Conservation (phyloP, 2,113 vertebrate species). For the Colossoma macropomum region DNA sequence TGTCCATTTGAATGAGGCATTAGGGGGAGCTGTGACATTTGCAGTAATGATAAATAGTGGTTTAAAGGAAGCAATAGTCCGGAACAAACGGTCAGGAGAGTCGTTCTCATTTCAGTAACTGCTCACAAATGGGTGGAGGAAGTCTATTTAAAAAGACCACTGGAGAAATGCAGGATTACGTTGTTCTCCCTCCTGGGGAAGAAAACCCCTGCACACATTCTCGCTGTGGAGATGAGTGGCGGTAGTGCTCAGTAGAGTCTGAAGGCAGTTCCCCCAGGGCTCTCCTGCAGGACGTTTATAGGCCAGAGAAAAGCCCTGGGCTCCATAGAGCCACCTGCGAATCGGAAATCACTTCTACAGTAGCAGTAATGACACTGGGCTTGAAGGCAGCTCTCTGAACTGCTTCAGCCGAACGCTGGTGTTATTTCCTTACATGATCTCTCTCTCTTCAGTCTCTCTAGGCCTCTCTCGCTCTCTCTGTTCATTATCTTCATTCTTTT, state of each 20-base stretch:
- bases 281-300: background rate
- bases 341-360: background rate
- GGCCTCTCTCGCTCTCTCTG: background rate
- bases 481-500: background rate
- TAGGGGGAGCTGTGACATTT: constrained; percentile 1
- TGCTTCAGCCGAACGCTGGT: background rate
- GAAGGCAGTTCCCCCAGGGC: background rate
- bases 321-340: background rate
- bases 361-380: background rate
- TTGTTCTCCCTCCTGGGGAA: background rate
- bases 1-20: background rate
- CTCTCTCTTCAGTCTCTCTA: background rate
- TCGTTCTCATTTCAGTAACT: background rate
- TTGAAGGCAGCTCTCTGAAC: background rate
- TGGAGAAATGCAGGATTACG: constrained; percentile 18
- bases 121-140: background rate
- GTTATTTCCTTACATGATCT: too few relatives aligned
- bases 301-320: background rate
- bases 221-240: background rate
- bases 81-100: background rate
- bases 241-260: background rate
- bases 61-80: background rate
- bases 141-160: constrained; percentile 7
- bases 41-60: background rate
- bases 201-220: background rate